These are phyloP conservation scores for Auanema freiburgensis DNA, from an alignment of 2,888 invertebrate species.

Conservation along the genomic window DNA sequence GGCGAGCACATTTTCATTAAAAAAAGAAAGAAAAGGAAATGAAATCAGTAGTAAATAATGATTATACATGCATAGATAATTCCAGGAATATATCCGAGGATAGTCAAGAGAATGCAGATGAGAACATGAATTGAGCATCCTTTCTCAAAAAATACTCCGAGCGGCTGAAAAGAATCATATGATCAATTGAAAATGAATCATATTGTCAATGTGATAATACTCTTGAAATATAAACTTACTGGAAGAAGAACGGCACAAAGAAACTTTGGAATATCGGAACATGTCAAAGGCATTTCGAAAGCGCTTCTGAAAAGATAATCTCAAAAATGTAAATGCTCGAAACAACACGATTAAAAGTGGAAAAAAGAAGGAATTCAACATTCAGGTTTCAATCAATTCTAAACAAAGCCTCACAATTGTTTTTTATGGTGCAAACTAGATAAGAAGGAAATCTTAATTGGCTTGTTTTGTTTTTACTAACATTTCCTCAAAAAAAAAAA, in stretches of 20 bases:
- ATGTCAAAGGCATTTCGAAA: conserved; percentile 17
- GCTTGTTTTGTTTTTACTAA: too few relatives aligned
- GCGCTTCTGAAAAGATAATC: neutral
- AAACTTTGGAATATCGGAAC: conserved; percentile 18
- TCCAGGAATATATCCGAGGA: conserved; percentile 54
- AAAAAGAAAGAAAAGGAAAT: neutral
- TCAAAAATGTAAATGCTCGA: neutral
- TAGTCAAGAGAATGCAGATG: conserved; percentile 49
- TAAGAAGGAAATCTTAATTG: too few relatives aligned
- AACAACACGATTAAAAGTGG: too few relatives aligned
- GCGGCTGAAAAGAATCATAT: conserved; percentile 34
- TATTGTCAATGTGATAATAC: neutral
- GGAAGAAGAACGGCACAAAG: conserved; percentile 19
- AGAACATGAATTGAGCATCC: conserved; percentile 48
- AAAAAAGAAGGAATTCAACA: too few relatives aligned
- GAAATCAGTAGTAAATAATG: conserved; percentile 19
- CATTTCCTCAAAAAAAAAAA: too few relatives aligned
- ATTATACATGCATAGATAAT: conserved; percentile 49
- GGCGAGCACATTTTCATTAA: too few relatives aligned
- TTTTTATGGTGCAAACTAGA: too few relatives aligned
- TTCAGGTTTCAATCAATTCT: too few relatives aligned
- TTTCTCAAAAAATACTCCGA: conserved; percentile 51
- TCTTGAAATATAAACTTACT: conserved; percentile 4
- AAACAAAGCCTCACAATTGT: too few relatives aligned
- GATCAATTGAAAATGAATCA: too few relatives aligned